phyloP scores from a whole-genome alignment of 1,140 invertebrate species.

The Thaumetopoea pityocampa region DNA sequence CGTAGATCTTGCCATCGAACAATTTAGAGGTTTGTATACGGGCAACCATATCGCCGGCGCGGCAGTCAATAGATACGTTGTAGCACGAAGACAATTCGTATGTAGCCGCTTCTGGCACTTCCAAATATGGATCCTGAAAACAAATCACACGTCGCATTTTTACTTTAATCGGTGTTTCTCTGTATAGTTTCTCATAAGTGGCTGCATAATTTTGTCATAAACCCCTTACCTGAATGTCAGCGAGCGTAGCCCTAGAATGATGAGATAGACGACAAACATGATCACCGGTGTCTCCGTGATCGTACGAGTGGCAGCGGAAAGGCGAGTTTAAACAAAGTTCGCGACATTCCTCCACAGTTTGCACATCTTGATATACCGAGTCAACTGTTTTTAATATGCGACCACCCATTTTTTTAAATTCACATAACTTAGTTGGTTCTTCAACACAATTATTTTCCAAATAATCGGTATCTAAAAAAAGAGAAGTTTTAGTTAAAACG shows the following conservation, averaged over 20 bases:
- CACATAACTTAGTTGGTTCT: constrained; percentile 92
- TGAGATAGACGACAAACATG: constrained; percentile 94
- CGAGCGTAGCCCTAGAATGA: constrained; percentile 90
- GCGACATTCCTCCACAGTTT: constrained; percentile 89
- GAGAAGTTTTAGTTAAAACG: not conserved
- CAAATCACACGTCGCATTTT: too few relatives aligned
- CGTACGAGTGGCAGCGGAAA: constrained; percentile 93
- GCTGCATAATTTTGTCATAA: too few relatives aligned
- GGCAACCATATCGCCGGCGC: constrained; percentile 94
- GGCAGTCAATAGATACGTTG: constrained; percentile 94
- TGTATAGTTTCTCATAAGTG: too few relatives aligned
- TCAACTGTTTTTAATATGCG: constrained; percentile 95
- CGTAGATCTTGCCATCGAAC: constrained; percentile 96
- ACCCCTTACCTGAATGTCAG: constrained; percentile 87
- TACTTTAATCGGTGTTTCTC: too few relatives aligned
- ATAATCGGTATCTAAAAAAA: constrained; percentile 81
- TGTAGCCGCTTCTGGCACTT: constrained; percentile 91
- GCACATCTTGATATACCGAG: constrained; percentile 93
- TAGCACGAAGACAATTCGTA: constrained; percentile 96
- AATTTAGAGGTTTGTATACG: constrained; percentile 93
- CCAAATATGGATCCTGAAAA: constrained; percentile 89
- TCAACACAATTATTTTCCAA: constrained; percentile 94
- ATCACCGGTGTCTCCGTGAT: constrained; percentile 94
- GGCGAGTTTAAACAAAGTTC: constrained; percentile 92
- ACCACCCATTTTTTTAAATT: constrained; percentile 92